Evolutionary conservation across 2,888 invertebrate species (phyloP).

Genomic region (Geophilus truncorum): DNA sequence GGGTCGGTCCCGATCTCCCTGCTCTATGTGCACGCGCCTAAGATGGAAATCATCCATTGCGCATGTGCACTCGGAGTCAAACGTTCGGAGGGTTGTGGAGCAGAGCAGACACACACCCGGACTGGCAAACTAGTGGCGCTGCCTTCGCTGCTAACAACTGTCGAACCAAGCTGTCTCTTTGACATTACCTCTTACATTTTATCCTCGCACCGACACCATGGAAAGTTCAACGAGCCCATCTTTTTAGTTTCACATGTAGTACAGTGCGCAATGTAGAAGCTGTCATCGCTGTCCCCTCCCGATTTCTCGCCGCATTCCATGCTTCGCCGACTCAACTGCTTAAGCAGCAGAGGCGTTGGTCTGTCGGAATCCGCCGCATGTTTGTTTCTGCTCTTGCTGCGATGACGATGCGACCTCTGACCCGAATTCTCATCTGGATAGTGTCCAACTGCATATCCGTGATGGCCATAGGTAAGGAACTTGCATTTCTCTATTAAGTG

Average conservation of each 20-base stretch:
- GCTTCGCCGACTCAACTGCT: not conserved
- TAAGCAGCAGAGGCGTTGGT: slow-evolving; percentile 7
- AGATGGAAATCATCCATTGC: slow-evolving; percentile 19
- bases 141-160: not conserved
- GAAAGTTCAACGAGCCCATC: slow-evolving; percentile 25
- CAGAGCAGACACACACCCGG: not conserved
- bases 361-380: slow-evolving; percentile 10
- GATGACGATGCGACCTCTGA: slow-evolving; percentile 24
- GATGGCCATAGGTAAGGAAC: not conserved
- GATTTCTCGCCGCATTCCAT: not conserved
- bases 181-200: slow-evolving; percentile 8
- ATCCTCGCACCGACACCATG: slow-evolving; percentile 8
- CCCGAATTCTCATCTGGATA: slow-evolving; percentile 11
- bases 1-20: slow-evolving; percentile 18
- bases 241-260: slow-evolving; percentile 7
- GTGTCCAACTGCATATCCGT: slow-evolving; percentile 12
- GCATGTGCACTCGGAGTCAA: slow-evolving; percentile 2
- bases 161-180: slow-evolving; percentile 27
- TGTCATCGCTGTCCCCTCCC: not conserved
- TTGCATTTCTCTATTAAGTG: not conserved
- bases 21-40: slow-evolving; percentile 19
- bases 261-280: slow-evolving; percentile 20
- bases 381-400: slow-evolving; percentile 13
- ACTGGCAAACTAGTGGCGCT: slow-evolving; percentile 24
- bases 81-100: slow-evolving; percentile 1